Evolutionary conservation across 2,888 invertebrate species (phyloP).

Genomic region (Cylloceria caligata): DNA sequence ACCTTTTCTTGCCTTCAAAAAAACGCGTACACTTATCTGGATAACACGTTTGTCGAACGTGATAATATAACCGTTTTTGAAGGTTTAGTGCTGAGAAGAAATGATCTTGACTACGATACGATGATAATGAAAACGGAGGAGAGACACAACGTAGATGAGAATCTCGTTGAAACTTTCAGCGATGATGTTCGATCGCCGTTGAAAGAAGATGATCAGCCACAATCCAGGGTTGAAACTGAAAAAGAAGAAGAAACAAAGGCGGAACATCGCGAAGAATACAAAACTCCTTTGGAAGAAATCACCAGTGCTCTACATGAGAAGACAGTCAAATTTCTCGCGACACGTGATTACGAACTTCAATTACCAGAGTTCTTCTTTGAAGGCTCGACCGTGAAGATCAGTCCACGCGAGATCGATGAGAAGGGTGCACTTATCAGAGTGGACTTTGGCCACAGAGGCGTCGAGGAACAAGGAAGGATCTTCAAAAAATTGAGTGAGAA

Average conservation of each 20-base stretch:
- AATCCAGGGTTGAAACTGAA: slow-evolving; percentile 65
- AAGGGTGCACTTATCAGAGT: slow-evolving; percentile 91
- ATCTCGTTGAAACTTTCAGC: slow-evolving; percentile 73
- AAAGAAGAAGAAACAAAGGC: slow-evolving; percentile 74
- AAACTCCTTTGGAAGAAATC: slow-evolving; percentile 90
- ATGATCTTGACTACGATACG: slow-evolving; percentile 86
- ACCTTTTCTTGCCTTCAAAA: slow-evolving; percentile 91
- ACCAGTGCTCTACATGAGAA: slow-evolving; percentile 90
- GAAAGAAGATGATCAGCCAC: slow-evolving; percentile 79
- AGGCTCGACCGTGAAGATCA: slow-evolving; percentile 90
- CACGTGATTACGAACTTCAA: slow-evolving; percentile 90
- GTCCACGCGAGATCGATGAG: slow-evolving; percentile 90
- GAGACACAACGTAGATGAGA: slow-evolving; percentile 76
- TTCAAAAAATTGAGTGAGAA: slow-evolving; percentile 90
- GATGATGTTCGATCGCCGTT: slow-evolving; percentile 84
- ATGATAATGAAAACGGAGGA: slow-evolving; percentile 71
- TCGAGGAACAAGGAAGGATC: slow-evolving; percentile 85
- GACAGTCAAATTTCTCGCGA: slow-evolving; percentile 90
- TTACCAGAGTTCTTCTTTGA: slow-evolving; percentile 91
- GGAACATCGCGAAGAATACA: slow-evolving; percentile 71
- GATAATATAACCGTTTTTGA: slow-evolving; percentile 89
- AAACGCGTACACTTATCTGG: slow-evolving; percentile 91
- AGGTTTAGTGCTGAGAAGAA: slow-evolving; percentile 88
- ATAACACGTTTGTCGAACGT: slow-evolving; percentile 87
- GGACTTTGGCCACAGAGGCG: slow-evolving; percentile 87